Evolutionary conservation across 1,140 invertebrate genomes (phyloP), one percentile per base, ranked within the genome.

Genomic region (Eumeta japonica): DNA sequence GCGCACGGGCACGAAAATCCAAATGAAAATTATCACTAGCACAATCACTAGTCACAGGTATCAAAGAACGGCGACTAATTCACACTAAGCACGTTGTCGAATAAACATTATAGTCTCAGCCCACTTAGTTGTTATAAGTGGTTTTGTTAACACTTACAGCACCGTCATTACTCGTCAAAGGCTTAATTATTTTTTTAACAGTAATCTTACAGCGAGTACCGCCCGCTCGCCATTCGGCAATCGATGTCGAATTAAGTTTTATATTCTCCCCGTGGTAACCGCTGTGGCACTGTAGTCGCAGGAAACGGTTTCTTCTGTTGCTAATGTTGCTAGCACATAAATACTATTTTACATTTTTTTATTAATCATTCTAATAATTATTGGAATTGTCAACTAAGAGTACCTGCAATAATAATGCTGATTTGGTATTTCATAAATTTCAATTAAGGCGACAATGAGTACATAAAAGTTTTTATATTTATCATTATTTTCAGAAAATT

Each of bases 71-170:
- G n/a, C n/a, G n/a, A n/a, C n/a, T 48, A 58, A 53, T 50, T 59
- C 46, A 59, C 67, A 72, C 65, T 67, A 72, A 70, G 65, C 63
- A 72, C 67, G 53, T 47, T 46, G 48, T 55, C 46, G 48, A 43
- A 37, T 44, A 43, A 52, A 58, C 62, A 67, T 67, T 55, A 61
- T 66, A 62, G 36, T 43, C n/a, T n/a, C n/a, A n/a, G n/a, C n/a
- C n/a, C n/a, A n/a, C n/a, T n/a, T n/a, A n/a, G n/a, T n/a, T n/a
- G n/a, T n/a, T n/a, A n/a, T n/a, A n/a, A n/a, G n/a, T n/a, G n/a
- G n/a, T n/a, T n/a, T n/a, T n/a, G n/a, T n/a, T n/a, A 43, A 55
- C 65, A 70, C 63, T 61, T 67, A 61, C 67, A 70, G 63, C 52
- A 60, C 54, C 52, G 50, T 61, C 63, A 70, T 67, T 52, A 60